Evolutionary conservation across 2,797 vertebrate genomes (phyloP), one percentile per base, ranked within the genome.

Genomic region (Botia almorhae): DNA sequence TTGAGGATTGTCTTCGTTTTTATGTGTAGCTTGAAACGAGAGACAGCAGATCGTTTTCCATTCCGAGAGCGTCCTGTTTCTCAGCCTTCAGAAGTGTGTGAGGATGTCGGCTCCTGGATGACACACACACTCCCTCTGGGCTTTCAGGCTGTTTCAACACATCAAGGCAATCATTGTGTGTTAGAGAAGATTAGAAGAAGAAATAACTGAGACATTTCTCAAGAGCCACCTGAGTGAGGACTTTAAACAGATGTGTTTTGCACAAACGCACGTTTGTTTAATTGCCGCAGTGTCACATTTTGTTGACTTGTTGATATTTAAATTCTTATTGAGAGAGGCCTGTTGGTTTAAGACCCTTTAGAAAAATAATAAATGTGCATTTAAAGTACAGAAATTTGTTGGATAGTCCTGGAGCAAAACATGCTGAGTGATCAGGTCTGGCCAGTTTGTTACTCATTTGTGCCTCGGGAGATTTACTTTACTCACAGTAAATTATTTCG

Each of bases 31-130:
- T 84, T 90, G 72, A 81, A 85, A 86, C 81, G 81, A 84, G 82
- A 88, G 83, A 85, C 77, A 64, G 21, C 79, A 73, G 82, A 91
- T 91, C 91, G 88, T 82, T 76, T 89, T 89, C 86, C 85, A 84
- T 90, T 85, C 70, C 65, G 83, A 72, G 36, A 68, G 67, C 53
- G 17, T 80, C 46, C 81, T 79, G 16, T 74, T 75, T 88, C 76
- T 86, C 78, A 77, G 69, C 77, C 76, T 60, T 83, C 61, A 60
- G 39, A 78, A 81, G 85, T 85, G 87, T 81, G 69, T 58, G 51
- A 67, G 69, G 77, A 77, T 53, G 72, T 53, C 33, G 68, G 81
- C 26, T 72, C 69, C 67, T 50, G 64, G n/a, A 74, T 14, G 81
- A 78, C 63, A 8, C 78, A 6, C 77, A 63, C 67, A 81, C 84